Conservation (phyloP, 1,140 invertebrate species). For the Leguminivora glycinivorella region DNA sequence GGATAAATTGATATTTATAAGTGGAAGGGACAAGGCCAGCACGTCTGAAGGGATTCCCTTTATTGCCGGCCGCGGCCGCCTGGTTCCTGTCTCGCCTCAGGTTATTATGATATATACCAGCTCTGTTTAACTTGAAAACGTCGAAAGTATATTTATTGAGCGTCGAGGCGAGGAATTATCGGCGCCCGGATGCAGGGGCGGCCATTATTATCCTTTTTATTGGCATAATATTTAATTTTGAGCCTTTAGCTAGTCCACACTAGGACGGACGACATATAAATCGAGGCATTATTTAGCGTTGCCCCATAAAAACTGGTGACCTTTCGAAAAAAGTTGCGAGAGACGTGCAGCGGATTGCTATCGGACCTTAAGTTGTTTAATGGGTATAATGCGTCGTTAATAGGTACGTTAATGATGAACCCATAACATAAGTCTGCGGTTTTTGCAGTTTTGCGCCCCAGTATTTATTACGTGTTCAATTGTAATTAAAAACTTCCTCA, state of each 20-base stretch:
- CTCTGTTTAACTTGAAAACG: conserved; percentile 69
- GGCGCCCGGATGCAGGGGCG: conserved; percentile 65
- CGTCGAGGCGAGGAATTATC: conserved; percentile 66
- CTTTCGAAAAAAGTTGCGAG: conserved; percentile 8
- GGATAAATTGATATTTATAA: conserved; percentile 79
- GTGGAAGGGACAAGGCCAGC: conserved; percentile 61
- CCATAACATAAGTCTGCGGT: not conserved
- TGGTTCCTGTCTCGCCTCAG: conserved; percentile 68
- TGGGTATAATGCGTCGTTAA: conserved; percentile 10
- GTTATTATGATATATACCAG: conserved; percentile 76
- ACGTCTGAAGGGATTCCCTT: conserved; percentile 76
- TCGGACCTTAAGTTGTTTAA: not conserved
- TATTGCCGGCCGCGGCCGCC: conserved; percentile 63
- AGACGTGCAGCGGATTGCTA: conserved; percentile 1
- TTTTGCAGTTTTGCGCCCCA: not conserved
- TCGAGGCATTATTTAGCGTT: conserved; percentile 60
- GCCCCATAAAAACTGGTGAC: conserved; percentile 29
- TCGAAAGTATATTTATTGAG: conserved; percentile 76
- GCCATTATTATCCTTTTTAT: conserved; percentile 77
- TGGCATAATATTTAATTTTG: conserved; percentile 79
- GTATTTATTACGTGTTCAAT: not conserved
- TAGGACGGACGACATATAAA: conserved; percentile 65
- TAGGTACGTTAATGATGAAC: conserved; percentile 1
- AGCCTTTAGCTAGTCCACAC: conserved; percentile 59
- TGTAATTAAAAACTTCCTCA: not conserved